These are phyloP conservation scores for Xiphophorus couchianus DNA, from an alignment of 2,113 vertebrate species.

Conservation along the genomic window DNA sequence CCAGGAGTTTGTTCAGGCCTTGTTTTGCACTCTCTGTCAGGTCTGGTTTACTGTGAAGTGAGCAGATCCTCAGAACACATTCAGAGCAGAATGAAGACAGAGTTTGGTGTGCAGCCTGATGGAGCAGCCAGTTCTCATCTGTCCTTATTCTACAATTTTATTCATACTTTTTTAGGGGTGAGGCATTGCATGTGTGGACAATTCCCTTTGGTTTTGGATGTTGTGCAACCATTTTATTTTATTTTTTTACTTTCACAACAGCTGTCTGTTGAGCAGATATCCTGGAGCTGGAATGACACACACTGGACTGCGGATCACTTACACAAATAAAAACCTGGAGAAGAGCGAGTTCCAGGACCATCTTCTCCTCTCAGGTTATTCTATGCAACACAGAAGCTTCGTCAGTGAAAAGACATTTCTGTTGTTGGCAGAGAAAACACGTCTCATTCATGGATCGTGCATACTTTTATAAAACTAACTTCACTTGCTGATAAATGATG, in stretches of 20 bases:
- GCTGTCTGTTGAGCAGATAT: slow-evolving; percentile 51
- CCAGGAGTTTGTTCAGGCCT: slow-evolving; percentile 85
- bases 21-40: slow-evolving; percentile 81
- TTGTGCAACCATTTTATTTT: too few relatives aligned
- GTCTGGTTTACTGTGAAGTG: slow-evolving; percentile 82
- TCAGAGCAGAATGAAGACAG: too few relatives aligned
- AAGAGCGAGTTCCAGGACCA: slow-evolving; percentile 50
- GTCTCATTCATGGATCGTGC: slow-evolving; percentile 13
- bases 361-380: slow-evolving; percentile 31
- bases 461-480: too few relatives aligned
- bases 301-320: slow-evolving; percentile 67
- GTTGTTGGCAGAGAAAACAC: slow-evolving; percentile 14
- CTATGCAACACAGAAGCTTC: slow-evolving; percentile 14
- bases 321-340: slow-evolving; percentile 40
- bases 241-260: too few relatives aligned
- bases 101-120: too few relatives aligned
- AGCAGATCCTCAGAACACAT: too few relatives aligned
- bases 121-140: too few relatives aligned
- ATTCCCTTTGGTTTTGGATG: too few relatives aligned
- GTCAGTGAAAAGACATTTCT: slow-evolving; percentile 24
- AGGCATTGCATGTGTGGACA: too few relatives aligned
- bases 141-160: too few relatives aligned
- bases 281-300: slow-evolving; percentile 78
- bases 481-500: too few relatives aligned
- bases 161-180: too few relatives aligned